Evolutionary conservation across 2,888 invertebrate genomes (phyloP).

Genomic region (Actias luna): DNA sequence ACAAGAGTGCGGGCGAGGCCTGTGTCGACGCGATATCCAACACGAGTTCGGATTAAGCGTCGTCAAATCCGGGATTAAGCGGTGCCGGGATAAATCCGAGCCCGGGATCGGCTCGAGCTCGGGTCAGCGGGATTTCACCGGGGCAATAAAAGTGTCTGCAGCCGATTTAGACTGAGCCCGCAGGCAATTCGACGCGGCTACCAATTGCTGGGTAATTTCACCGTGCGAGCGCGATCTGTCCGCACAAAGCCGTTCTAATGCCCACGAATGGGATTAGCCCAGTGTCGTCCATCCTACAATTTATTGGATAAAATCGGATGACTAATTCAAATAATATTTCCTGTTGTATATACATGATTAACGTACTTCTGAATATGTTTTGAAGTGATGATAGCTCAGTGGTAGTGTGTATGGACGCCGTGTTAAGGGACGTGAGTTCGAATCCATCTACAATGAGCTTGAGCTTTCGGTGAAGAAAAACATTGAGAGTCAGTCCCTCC

Average conservation of each 20-base stretch:
- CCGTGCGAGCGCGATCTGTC: slow-evolving; percentile 77
- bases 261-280: slow-evolving; percentile 78
- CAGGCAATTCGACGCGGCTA: slow-evolving; percentile 74
- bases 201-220: slow-evolving; percentile 81
- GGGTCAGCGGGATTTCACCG: slow-evolving; percentile 78
- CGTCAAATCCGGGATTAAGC: slow-evolving; percentile 82
- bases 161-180: slow-evolving; percentile 80
- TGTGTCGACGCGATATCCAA: slow-evolving; percentile 84
- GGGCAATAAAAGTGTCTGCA: slow-evolving; percentile 83
- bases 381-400: too few species aligned
- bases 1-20: slow-evolving; percentile 66
- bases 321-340: slow-evolving; percentile 52
- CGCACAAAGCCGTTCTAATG: slow-evolving; percentile 78
- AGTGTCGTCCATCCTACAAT: slow-evolving; percentile 72
- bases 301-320: slow-evolving; percentile 71
- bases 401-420: too few species aligned
- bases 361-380: background rate
- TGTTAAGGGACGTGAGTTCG: too few species aligned
- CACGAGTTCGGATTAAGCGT: slow-evolving; percentile 85
- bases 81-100: slow-evolving; percentile 73
- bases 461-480: too few species aligned
- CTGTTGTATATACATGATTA: slow-evolving; percentile 20
- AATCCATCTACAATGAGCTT: too few species aligned
- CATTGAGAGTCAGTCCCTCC: too few species aligned
- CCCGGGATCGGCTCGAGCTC: slow-evolving; percentile 67